Percentiles rank a stretch among this genome's conserved stretches.
These are phyloP conservation scores for Hippocampus zosterae DNA, from an alignment of 2,113 vertebrate genomes.

Conservation along the genomic window DNA sequence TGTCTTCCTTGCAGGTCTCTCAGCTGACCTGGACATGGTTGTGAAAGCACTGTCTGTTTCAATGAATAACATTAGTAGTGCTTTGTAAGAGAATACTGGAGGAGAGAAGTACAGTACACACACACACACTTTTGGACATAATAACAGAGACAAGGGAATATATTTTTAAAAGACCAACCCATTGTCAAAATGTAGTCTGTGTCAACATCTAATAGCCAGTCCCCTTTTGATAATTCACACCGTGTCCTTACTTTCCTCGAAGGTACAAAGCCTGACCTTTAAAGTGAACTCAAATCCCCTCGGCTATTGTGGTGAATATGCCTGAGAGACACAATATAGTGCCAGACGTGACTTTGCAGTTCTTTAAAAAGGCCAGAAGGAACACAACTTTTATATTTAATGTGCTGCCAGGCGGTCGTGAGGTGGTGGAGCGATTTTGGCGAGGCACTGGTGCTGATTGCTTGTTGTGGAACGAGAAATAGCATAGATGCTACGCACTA, in stretches of 20 bases:
- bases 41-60: constrained; percentile 36
- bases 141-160: background rate
- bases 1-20: constrained; percentile 44
- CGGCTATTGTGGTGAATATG: constrained; percentile 51
- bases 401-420: constrained; percentile 22
- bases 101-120: background rate
- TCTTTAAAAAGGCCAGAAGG: constrained; percentile 57
- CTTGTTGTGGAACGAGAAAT: background rate
- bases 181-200: too few relatives aligned
- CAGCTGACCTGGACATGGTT: constrained; percentile 47
- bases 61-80: background rate
- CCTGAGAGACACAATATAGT: constrained; percentile 46
- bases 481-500: too few relatives aligned
- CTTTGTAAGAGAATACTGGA: background rate
- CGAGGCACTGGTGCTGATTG: too few relatives aligned
- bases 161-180: too few relatives aligned
- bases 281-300: constrained; percentile 46
- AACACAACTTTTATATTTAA: constrained; percentile 25
- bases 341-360: constrained; percentile 47
- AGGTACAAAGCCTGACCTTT: constrained; percentile 55
- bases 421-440: background rate
- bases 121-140: background rate
- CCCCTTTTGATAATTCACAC: background rate
- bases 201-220: background rate
- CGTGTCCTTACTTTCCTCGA: background rate